Evolutionary conservation across 2,888 invertebrate species (phyloP).

Genomic region (Anaspis maculata): DNA sequence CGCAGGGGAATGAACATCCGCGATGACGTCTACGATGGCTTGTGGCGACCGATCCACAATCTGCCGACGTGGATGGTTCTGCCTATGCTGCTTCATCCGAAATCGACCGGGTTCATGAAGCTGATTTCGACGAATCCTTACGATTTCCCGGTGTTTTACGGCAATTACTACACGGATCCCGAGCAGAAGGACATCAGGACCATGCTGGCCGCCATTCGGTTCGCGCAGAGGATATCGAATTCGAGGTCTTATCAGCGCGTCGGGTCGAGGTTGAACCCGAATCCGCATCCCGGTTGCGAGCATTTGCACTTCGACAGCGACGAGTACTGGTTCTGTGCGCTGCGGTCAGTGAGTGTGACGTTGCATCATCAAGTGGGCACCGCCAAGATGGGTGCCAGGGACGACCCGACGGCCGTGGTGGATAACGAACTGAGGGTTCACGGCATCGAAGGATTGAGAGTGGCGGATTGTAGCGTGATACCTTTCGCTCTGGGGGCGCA

Average conservation of each 20-base stretch:
- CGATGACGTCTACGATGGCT: constrained; percentile 28
- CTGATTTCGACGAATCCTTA: constrained; percentile 64
- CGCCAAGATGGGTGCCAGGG: constrained; percentile 59
- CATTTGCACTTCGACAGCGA: constrained; percentile 35
- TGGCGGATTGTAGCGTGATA: constrained; percentile 58
- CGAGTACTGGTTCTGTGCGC: constrained; percentile 62
- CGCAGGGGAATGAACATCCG: constrained; percentile 38
- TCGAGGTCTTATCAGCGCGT: constrained; percentile 53
- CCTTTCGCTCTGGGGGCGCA: constrained; percentile 56
- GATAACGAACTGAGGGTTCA: constrained; percentile 52
- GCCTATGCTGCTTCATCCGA: constrained; percentile 56
- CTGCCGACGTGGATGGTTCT: constrained; percentile 31
- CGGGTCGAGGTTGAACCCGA: constrained; percentile 29
- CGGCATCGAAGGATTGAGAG: constrained; percentile 50
- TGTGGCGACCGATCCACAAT: constrained; percentile 37
- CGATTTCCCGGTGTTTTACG: constrained; percentile 56
- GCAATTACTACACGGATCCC: constrained; percentile 39
- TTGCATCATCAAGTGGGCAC: constrained; percentile 41
- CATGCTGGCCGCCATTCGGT: constrained; percentile 45
- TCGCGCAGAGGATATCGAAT: constrained; percentile 49
- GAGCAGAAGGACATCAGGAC: constrained; percentile 43
- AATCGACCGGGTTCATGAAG: constrained; percentile 58
- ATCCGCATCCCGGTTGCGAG: constrained; percentile 7
- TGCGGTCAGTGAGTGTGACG: constrained; percentile 27
- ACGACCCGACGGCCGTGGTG: constrained; percentile 54